phyloP scores from a whole-genome alignment of 2,113 vertebrate species.

The Ciconia maguari region DNA sequence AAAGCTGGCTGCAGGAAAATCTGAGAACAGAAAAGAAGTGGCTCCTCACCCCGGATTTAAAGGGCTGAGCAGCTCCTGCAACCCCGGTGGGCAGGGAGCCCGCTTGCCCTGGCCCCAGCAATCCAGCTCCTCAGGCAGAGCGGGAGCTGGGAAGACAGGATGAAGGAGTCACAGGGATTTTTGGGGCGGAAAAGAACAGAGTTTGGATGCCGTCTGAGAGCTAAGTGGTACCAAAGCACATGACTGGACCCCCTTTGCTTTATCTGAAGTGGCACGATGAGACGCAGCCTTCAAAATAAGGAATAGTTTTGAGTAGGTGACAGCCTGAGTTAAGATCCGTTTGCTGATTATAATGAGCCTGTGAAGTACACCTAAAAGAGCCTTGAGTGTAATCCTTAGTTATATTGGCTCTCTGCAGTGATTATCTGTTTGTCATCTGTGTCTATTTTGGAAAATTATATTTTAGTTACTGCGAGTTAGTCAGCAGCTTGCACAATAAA shows the following conservation, averaged over 20 bases:
- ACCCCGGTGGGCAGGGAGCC: not conserved
- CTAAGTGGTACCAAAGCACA: not conserved
- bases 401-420: conserved; percentile 10
- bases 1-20: not conserved
- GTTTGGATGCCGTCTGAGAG: not conserved
- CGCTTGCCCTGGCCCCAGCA: fast-evolving
- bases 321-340: conserved; percentile 55
- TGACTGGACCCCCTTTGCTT: conserved; percentile 28
- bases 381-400: conserved; percentile 52
- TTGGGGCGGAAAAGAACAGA: not conserved
- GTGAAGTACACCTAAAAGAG: conserved; percentile 66
- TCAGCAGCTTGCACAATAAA: conserved; percentile 52
- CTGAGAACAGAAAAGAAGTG: not conserved
- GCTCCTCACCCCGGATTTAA: not conserved
- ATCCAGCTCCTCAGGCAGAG: not conserved
- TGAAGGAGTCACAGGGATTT: not conserved
- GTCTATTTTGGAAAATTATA: conserved; percentile 67
- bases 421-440: conserved; percentile 68
- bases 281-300: conserved; percentile 57
- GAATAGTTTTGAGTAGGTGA: conserved; percentile 59
- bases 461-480: conserved; percentile 60
- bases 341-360: conserved; percentile 71
- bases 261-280: not conserved
- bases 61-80: not conserved
- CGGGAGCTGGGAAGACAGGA: not conserved